Evolutionary conservation across 2,888 invertebrate genomes (phyloP), one percentile per base, ranked within the genome.

Genomic region (Euzetes globulus): DNA sequence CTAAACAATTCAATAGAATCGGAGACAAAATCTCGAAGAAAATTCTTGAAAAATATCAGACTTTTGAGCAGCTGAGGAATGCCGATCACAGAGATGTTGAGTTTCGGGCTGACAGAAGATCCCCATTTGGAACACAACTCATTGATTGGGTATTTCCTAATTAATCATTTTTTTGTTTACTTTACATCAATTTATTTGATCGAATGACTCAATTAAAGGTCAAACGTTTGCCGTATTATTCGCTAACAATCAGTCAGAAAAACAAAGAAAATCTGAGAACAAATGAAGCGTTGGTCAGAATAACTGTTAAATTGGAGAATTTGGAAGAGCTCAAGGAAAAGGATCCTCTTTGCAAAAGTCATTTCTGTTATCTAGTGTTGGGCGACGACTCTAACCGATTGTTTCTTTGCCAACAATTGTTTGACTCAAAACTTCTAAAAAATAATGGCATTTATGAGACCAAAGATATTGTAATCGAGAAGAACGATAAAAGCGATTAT

Each of bases 11-110:
- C 70, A 87, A 86, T 74, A 88, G 89, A 65, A 90, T 91, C 77
- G 84, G 83, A 0, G 86, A 86, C 11, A 86, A 87, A 0, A 85
- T 88, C 77, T 88, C 90, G 22, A 13, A 41, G 7, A 41, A 41
- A 41, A 41, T 41, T 11, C 7, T 7, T 11, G 11, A 41, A 41
- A 41, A 41, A 41, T 41, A 41, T 11, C 1, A 41, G 41, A 41
- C 7, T 41, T 41, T 41, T 11, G 11, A 41, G 13, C 41, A 41
- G 13, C 13, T 91, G 33, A 84, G 86, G 76, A 86, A 87, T 77
- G 86, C 88, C 33, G 88, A 89, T 83, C 89, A 91, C 1, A 85
- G 90, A 79, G 88, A 90, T 80, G 83, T 91, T 78, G 91, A 91
- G 85, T 84, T 88, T 84, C 71, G 33, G 19, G 9, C 47, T 13